Percentiles rank a stretch among this genome's conserved stretches.
These are phyloP conservation scores for Apus apus DNA, from an alignment of 2,113 vertebrate genomes.

Conservation along the genomic window DNA sequence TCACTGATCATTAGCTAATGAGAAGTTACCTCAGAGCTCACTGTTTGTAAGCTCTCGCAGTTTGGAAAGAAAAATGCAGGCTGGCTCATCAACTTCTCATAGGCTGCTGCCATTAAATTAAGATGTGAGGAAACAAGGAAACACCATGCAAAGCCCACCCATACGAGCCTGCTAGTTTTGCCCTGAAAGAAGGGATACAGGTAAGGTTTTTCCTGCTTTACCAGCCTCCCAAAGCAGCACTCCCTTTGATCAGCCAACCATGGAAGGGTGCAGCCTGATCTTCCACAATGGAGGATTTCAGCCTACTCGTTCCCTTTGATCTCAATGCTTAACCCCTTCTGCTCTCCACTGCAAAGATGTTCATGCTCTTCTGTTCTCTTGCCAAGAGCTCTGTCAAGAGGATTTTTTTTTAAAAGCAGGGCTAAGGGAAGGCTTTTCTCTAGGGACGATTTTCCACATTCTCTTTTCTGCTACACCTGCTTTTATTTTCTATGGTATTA, in stretches of 20 bases:
- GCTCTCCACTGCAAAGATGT: background rate
- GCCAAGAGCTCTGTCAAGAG: background rate
- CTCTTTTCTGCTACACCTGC: background rate
- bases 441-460: background rate
- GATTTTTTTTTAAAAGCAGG: background rate
- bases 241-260: background rate
- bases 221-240: background rate
- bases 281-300: background rate
- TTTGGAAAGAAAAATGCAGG: background rate
- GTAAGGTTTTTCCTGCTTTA: background rate
- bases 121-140: background rate
- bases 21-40: background rate
- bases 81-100: background rate
- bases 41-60: background rate
- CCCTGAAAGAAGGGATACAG: background rate
- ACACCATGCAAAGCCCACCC: rapidly evolving
- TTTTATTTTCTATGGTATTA: background rate
- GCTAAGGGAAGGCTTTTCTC: background rate
- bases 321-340: background rate
- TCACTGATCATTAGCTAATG: background rate
- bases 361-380: background rate
- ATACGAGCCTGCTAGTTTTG: background rate
- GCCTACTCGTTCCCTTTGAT: background rate
- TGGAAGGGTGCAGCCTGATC: background rate
- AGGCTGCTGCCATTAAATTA: background rate